A percentile compares a stretch with the other conserved stretches of the same genome.
Conservation (phyloP, 2,113 vertebrate genomes). For the Steatornis caripensis region DNA sequence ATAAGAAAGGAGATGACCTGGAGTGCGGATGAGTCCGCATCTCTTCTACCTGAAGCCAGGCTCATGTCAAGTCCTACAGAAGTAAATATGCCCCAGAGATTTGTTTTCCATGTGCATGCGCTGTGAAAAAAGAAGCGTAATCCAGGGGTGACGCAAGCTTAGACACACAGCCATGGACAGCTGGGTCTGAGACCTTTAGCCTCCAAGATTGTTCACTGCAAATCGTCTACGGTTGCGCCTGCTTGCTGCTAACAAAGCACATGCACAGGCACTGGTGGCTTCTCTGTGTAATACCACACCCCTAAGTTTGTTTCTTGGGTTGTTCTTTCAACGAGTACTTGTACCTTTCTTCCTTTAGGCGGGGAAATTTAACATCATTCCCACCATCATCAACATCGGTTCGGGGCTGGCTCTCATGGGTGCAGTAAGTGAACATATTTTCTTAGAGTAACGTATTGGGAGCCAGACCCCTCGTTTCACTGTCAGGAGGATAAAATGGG, state of each 20-base stretch:
- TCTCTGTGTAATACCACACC: background rate
- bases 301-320: background rate
- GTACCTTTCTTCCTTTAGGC: constrained; percentile 75
- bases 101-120: background rate
- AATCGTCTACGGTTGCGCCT: background rate
- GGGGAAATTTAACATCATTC: constrained; percentile 93
- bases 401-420: constrained; percentile 91
- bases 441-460: background rate
- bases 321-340: background rate
- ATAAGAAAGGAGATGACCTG: background rate
- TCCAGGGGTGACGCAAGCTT: background rate
- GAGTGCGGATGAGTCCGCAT: background rate
- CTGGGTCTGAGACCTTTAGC: background rate
- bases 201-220: background rate
- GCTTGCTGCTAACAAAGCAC: background rate
- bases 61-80: background rate
- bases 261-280: background rate
- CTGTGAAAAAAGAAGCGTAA: background rate
- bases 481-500: background rate
- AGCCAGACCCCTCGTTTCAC: background rate
- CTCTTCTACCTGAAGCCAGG: background rate
- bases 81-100: background rate
- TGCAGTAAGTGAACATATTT: constrained; percentile 78
- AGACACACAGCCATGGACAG: background rate
- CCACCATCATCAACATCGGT: constrained; percentile 89